A percentile compares a stretch with the other conserved stretches of the same genome.
Evolutionary conservation across 2,797 vertebrate genomes (phyloP).

Genomic region (Pseudocheirus occidentalis): DNA sequence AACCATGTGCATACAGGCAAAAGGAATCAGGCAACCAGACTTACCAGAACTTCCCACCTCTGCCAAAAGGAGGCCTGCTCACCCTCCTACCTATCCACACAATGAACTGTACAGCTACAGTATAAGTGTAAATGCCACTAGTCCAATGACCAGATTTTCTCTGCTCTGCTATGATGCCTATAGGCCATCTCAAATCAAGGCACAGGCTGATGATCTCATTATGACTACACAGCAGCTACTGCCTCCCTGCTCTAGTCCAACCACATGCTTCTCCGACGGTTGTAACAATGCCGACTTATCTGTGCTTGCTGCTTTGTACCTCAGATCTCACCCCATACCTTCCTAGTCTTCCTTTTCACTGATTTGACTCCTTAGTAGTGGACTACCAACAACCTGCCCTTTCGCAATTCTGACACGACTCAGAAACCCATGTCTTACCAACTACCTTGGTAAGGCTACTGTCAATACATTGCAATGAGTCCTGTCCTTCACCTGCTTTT

Average conservation of each 20-base stretch:
- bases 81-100: background rate
- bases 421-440: background rate
- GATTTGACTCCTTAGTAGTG: background rate
- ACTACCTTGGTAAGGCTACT: background rate
- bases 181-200: background rate
- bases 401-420: background rate
- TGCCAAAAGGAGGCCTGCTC: background rate
- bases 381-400: background rate
- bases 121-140: background rate
- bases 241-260: background rate
- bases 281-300: background rate
- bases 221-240: background rate
- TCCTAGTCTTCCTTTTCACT: background rate
- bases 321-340: background rate
- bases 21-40: background rate
- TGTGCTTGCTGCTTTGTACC: background rate
- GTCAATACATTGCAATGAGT: background rate
- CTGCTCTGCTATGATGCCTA: background rate
- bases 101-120: background rate
- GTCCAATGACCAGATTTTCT: background rate
- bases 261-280: background rate
- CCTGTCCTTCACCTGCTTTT: background rate
- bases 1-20: background rate
- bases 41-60: background rate
- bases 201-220: background rate